phyloP scores from a whole-genome alignment of 2,797 vertebrate species.

The Microchirus variegatus region DNA sequence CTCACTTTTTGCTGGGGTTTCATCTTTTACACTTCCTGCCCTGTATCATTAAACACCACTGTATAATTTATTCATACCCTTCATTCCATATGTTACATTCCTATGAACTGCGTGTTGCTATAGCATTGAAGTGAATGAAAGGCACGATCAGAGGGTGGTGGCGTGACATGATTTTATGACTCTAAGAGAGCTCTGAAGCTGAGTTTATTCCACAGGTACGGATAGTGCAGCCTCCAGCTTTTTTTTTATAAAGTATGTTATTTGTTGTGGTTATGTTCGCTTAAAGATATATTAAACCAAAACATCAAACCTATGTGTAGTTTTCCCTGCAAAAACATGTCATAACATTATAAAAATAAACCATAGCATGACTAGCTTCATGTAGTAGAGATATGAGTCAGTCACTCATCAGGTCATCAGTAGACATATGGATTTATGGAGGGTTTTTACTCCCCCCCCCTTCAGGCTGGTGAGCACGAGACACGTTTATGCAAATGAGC shows the following conservation, averaged over 20 bases:
- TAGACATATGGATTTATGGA: constrained; percentile 26
- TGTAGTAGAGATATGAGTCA: constrained; percentile 7
- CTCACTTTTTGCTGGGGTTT: constrained; percentile 23
- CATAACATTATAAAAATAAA: constrained; percentile 15
- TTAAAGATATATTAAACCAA: too few species aligned
- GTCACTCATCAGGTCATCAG: constrained; percentile 34
- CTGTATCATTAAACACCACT: constrained; percentile 50
- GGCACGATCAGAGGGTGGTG: constrained; percentile 54
- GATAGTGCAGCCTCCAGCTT: too few species aligned
- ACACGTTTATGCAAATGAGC: constrained; percentile 62
- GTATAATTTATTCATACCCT: constrained; percentile 66
- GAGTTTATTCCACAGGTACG: too few species aligned
- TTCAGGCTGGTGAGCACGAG: constrained; percentile 28
- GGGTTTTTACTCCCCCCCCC: constrained; percentile 25
- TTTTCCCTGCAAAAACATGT: constrained; percentile 11
- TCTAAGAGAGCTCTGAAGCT: constrained; percentile 13
- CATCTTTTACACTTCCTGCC: constrained; percentile 15
- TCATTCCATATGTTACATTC: constrained; percentile 42
- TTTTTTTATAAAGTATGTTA: too few species aligned
- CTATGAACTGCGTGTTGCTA: constrained; percentile 26
- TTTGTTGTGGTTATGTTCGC: too few species aligned
- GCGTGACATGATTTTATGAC: constrained; percentile 39
- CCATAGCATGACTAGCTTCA: constrained; percentile 13
- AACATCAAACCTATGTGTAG: too few species aligned
- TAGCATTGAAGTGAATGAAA: constrained; percentile 52